A percentile compares a stretch with the other conserved stretches of the same genome.
phyloP scores from a whole-genome alignment of 2,113 vertebrate genomes.

The Prochilodus magdalenae region DNA sequence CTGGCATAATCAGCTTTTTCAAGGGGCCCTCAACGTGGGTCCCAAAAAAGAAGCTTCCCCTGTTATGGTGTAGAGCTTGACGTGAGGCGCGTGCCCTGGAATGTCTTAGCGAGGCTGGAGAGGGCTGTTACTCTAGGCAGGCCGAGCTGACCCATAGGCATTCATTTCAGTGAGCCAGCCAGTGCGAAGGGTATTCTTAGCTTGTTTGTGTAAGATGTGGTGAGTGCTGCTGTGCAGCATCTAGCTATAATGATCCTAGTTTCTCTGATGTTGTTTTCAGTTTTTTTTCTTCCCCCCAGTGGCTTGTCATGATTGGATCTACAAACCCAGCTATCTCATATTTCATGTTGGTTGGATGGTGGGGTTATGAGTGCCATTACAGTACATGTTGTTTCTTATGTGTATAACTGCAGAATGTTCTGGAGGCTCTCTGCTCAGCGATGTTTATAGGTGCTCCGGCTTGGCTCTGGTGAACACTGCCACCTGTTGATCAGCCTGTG shows the following conservation, averaged over 20 bases:
- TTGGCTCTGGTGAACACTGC: slow-evolving; percentile 61
- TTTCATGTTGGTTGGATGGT: slow-evolving; percentile 55
- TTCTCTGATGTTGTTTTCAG: slow-evolving; percentile 73
- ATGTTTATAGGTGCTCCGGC: not conserved
- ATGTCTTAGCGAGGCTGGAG: slow-evolving; percentile 60
- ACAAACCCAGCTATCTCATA: slow-evolving; percentile 32
- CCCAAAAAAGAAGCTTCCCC: slow-evolving; percentile 50
- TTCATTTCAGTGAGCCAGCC: slow-evolving; percentile 67
- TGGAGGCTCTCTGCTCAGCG: slow-evolving; percentile 18
- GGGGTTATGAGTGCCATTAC: slow-evolving; percentile 41
- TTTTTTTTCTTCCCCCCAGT: slow-evolving; percentile 50
- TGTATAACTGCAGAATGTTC: slow-evolving; percentile 33
- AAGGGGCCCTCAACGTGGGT: slow-evolving; percentile 48
- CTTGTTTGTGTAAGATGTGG: slow-evolving; percentile 76
- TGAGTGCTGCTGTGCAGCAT: slow-evolving; percentile 60
- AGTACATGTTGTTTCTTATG: slow-evolving; percentile 21
- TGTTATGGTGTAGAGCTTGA: slow-evolving; percentile 52
- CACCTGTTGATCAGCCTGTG: slow-evolving; percentile 67
- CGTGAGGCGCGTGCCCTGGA: slow-evolving; percentile 51
- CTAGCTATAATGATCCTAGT: slow-evolving; percentile 67
- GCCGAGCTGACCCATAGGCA: slow-evolving; percentile 59
- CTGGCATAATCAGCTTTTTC: slow-evolving; percentile 56
- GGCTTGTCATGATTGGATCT: slow-evolving; percentile 54
- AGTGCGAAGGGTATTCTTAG: slow-evolving; percentile 67
- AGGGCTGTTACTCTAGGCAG: slow-evolving; percentile 24